These are phyloP conservation scores for Blastobasis lacticolella DNA, from an alignment of 2,888 invertebrate genomes.

Conservation along the genomic window DNA sequence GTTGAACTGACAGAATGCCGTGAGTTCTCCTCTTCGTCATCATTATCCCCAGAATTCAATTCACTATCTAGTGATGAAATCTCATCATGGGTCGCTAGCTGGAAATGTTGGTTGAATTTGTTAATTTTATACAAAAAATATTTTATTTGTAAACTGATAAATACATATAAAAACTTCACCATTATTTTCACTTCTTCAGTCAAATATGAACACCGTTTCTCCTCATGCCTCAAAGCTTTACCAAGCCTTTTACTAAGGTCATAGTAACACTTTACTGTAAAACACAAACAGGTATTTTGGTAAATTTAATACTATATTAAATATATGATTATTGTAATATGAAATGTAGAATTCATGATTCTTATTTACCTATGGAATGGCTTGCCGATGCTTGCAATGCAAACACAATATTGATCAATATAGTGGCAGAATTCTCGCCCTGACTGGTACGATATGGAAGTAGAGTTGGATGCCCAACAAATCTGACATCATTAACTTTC, in stretches of 20 bases:
- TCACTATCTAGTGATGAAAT: constrained; percentile 67
- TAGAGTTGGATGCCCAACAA: constrained; percentile 94
- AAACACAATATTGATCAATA: constrained; percentile 91
- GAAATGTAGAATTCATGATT: not conserved
- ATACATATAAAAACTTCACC: constrained; percentile 54
- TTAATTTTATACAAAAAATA: too few relatives aligned
- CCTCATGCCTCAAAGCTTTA: constrained; percentile 91
- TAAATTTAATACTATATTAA: too few relatives aligned
- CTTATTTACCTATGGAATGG: constrained; percentile 83
- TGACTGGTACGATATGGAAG: constrained; percentile 80
- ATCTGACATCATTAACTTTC: constrained; percentile 96
- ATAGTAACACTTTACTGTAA: constrained; percentile 91
- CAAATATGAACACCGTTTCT: constrained; percentile 90
- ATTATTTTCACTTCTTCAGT: constrained; percentile 92
- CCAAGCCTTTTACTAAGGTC: constrained; percentile 93
- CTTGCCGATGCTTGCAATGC: constrained; percentile 92
- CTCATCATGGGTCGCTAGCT: constrained; percentile 75
- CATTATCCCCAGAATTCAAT: constrained; percentile 52
- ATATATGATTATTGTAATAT: constrained; percentile 1
- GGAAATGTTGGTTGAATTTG: constrained; percentile 11
- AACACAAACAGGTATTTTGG: not conserved
- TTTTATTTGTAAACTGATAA: not conserved
- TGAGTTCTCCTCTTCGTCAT: constrained; percentile 55
- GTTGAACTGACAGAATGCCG: constrained; percentile 55
- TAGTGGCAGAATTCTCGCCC: constrained; percentile 80